Evolutionary conservation across 2,888 invertebrate genomes (phyloP).

Genomic region (Drosophila paramelanica): DNA sequence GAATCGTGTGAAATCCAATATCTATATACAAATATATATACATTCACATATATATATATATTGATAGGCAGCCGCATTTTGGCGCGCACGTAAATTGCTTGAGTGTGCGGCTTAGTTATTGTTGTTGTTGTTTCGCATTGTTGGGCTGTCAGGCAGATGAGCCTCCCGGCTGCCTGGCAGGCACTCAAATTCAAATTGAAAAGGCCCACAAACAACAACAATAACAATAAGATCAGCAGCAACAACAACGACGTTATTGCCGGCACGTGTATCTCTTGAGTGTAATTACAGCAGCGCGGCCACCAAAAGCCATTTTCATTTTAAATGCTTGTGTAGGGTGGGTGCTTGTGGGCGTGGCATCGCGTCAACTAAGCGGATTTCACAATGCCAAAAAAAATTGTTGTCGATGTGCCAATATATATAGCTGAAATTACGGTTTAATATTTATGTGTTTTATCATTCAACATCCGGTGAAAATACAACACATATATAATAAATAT

Average conservation of each 20-base stretch:
- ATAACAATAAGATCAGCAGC: slow-evolving; percentile 8
- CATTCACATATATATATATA: not conserved
- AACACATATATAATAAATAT: not conserved
- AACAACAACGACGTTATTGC: slow-evolving; percentile 39
- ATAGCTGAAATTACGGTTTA: slow-evolving; percentile 65
- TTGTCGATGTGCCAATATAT: slow-evolving; percentile 62
- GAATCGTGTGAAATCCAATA: slow-evolving; percentile 3
- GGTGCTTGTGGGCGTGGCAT: slow-evolving; percentile 18
- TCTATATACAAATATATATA: slow-evolving; percentile 2
- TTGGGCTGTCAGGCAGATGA: slow-evolving; percentile 40
- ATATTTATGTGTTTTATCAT: slow-evolving; percentile 61
- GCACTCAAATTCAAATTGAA: slow-evolving; percentile 55
- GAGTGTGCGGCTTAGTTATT: slow-evolving; percentile 19
- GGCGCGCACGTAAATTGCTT: slow-evolving; percentile 33
- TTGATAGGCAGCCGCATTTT: slow-evolving; percentile 22
- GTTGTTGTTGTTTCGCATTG: slow-evolving; percentile 28
- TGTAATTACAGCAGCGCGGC: slow-evolving; percentile 70
- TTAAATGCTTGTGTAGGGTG: slow-evolving; percentile 34
- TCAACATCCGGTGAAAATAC: slow-evolving; percentile 30
- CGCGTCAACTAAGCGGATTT: slow-evolving; percentile 47
- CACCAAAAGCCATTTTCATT: slow-evolving; percentile 48
- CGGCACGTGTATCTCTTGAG: slow-evolving; percentile 77
- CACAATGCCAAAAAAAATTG: slow-evolving; percentile 33
- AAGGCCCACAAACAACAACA: slow-evolving; percentile 37
- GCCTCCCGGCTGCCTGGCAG: slow-evolving; percentile 18